Percentiles rank a stretch among this genome's conserved stretches.
These are phyloP conservation scores for Platyscapa corneri DNA, from an alignment of 1,140 invertebrate genomes.

Conservation along the genomic window DNA sequence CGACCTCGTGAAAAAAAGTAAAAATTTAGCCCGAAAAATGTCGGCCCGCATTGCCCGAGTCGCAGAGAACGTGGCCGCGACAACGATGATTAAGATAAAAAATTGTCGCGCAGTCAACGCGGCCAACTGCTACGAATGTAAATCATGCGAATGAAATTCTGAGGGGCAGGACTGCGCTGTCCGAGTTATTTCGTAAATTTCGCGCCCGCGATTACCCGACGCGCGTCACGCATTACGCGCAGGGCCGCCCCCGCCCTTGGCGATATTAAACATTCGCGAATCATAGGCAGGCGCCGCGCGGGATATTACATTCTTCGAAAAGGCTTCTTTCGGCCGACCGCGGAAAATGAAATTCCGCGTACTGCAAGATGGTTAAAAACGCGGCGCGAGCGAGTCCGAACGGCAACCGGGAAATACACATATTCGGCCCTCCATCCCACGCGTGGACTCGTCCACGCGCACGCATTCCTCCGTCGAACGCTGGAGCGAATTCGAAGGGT, in stretches of 20 bases:
- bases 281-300: not conserved
- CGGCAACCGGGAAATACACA: not conserved
- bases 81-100: not conserved
- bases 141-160: not conserved
- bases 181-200: not conserved
- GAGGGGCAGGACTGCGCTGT: not conserved
- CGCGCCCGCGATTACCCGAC: not conserved
- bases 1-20: too few relatives aligned
- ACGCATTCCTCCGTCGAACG: conserved; percentile 24
- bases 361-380: not conserved
- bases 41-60: too few relatives aligned
- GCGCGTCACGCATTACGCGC: not conserved
- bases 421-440: not conserved
- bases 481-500: conserved; percentile 26
- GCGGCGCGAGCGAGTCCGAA: not conserved
- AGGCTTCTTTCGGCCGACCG: not conserved
- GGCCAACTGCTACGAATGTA: not conserved
- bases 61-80: too few relatives aligned
- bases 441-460: not conserved
- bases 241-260: not conserved
- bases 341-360: conserved; percentile 50
- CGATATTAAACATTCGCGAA: conserved; percentile 41
- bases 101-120: not conserved
- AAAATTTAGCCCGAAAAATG: too few relatives aligned
- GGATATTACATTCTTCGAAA: conserved; percentile 41